These are phyloP conservation scores for Sarcophaga subvicina DNA, from an alignment of 2,888 invertebrate species.

Conservation along the genomic window DNA sequence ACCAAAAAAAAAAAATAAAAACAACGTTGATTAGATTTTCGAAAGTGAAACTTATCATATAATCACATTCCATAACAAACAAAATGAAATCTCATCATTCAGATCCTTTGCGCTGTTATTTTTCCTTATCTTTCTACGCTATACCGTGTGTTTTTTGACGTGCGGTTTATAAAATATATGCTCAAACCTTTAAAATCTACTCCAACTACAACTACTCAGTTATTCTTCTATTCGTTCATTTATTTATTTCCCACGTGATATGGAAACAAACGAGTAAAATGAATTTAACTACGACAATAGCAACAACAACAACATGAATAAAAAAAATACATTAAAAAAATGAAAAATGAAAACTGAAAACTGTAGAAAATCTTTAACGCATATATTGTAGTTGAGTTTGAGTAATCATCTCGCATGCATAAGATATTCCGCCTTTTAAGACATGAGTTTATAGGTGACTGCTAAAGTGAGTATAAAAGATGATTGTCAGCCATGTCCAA, in stretches of 20 bases:
- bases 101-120: constrained; percentile 18
- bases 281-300: not conserved
- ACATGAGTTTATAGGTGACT: not conserved
- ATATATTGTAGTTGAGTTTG: not conserved
- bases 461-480: not conserved
- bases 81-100: constrained; percentile 37
- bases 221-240: constrained; percentile 20
- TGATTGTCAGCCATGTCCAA: constrained; percentile 38
- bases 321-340: constrained; percentile 24
- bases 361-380: constrained; percentile 12
- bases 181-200: not conserved
- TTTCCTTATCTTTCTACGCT: not conserved
- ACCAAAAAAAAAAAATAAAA: no score
- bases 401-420: constrained; percentile 2
- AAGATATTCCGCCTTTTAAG: not conserved
- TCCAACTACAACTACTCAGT: not conserved
- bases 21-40: constrained; percentile 29
- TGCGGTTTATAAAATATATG: not conserved
- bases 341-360: constrained; percentile 8
- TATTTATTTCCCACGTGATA: constrained; percentile 51
- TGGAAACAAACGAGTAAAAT: constrained; percentile 19
- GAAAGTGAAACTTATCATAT: not conserved
- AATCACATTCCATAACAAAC: not conserved
- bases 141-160: not conserved
- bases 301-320: not conserved